Conservation (phyloP, 2,888 invertebrate species). For the Agrotis clavis region DNA sequence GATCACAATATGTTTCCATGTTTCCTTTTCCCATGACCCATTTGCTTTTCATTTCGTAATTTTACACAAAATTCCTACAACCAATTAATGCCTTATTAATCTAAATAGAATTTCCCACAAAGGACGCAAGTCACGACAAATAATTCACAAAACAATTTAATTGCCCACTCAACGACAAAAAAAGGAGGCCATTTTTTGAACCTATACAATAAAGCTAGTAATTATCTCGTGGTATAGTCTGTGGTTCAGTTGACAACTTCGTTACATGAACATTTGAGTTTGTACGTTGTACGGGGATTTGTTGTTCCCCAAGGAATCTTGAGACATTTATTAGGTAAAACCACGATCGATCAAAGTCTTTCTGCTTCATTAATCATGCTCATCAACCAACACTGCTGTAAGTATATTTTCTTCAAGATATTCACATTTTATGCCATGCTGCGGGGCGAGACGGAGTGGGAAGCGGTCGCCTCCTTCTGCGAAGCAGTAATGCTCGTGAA, state of each 20-base stretch:
- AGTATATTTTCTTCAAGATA: conserved; percentile 82
- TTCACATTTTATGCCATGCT: conserved; percentile 82
- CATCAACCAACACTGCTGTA: conserved; percentile 80
- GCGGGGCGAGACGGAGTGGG: too few species aligned
- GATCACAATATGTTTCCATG: neutral
- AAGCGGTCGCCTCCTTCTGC: too few species aligned
- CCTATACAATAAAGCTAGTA: conserved; percentile 12
- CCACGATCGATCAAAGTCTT: conserved; percentile 89
- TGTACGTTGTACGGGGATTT: conserved; percentile 70
- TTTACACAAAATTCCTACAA: too few species aligned
- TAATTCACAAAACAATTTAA: neutral
- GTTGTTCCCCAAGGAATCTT: conserved; percentile 74
- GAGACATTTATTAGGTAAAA: conserved; percentile 87
- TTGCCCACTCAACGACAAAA: neutral
- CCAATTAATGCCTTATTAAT: neutral
- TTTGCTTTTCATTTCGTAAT: too few species aligned
- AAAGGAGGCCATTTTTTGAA: conserved; percentile 14
- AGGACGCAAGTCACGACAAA: neutral
- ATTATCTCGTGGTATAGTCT: conserved; percentile 35
- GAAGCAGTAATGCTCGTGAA: too few species aligned
- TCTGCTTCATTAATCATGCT: conserved; percentile 89
- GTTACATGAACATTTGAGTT: conserved; percentile 77
- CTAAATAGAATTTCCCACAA: neutral
- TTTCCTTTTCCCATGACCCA: neutral
- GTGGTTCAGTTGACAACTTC: conserved; percentile 70